phyloP scores from a whole-genome alignment of 2,888 invertebrate species.

The Panopea generosa region DNA sequence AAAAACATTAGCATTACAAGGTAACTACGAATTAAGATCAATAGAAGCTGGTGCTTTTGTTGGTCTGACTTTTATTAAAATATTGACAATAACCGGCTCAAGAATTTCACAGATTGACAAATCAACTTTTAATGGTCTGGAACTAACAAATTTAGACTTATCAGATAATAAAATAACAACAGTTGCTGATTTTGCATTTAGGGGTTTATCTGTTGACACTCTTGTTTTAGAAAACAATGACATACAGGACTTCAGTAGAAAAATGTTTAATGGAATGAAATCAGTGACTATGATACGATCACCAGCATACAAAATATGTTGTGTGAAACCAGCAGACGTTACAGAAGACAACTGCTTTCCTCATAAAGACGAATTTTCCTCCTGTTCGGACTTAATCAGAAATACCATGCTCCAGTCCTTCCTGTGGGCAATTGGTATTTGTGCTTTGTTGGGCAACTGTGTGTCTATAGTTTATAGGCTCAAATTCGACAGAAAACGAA shows the following conservation, averaged over 20 bases:
- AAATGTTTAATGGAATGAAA: constrained; percentile 35
- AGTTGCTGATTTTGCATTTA: constrained; percentile 10
- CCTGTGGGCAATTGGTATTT: constrained; percentile 57
- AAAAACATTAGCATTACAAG: neutral
- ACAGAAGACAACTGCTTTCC: constrained; percentile 48
- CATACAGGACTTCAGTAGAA: constrained; percentile 33
- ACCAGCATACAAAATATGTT: constrained; percentile 48
- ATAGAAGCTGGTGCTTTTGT: constrained; percentile 7
- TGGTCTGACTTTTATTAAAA: constrained; percentile 19
- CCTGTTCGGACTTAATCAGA: constrained; percentile 67
- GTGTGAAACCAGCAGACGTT: constrained; percentile 30
- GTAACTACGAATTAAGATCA: neutral
- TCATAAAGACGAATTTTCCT: constrained; percentile 62
- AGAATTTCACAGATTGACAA: constrained; percentile 10
- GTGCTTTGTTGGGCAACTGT: constrained; percentile 53
- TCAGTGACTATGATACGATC: constrained; percentile 21
- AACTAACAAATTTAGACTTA: constrained; percentile 26
- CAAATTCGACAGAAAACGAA: constrained; percentile 10
- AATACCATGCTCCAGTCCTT: constrained; percentile 42
- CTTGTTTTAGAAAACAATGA: constrained; percentile 42
- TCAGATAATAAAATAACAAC: constrained; percentile 28
- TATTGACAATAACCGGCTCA: constrained; percentile 29
- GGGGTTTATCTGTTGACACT: constrained; percentile 1
- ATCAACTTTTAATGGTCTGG: constrained; percentile 33
- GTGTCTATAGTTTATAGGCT: constrained; percentile 50